A percentile compares a stretch with the other conserved stretches of the same genome.
phyloP scores from a whole-genome alignment of 1,140 invertebrate species.

The Drosophila nigrodunni region DNA sequence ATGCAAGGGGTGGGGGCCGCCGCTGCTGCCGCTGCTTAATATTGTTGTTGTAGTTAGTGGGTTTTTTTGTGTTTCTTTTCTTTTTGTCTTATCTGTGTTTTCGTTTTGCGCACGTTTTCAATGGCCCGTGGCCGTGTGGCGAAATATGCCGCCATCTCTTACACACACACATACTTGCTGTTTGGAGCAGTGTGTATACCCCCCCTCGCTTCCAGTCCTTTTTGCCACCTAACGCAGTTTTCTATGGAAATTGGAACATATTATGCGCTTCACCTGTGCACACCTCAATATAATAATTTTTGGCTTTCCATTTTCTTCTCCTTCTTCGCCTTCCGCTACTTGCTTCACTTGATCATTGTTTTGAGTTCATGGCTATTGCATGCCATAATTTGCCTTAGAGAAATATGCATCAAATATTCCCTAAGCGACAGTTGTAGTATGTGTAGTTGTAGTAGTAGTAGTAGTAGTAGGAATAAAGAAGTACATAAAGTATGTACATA shows the following conservation, averaged over 20 bases:
- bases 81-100: conserved; percentile 71
- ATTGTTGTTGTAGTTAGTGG: conserved; percentile 17
- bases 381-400: conserved; percentile 20
- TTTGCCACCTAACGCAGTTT: neutral
- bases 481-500: neutral
- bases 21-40: conserved; percentile 21
- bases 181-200: neutral
- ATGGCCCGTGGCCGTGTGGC: conserved; percentile 48
- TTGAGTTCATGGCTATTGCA: conserved; percentile 65
- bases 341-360: conserved; percentile 26
- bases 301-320: neutral
- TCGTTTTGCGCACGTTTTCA: conserved; percentile 73
- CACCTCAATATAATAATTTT: neutral
- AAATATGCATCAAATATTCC: conserved; percentile 6
- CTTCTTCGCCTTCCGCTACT: neutral
- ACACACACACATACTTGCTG: neutral
- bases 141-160: conserved; percentile 49
- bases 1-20: neutral
- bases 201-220: neutral
- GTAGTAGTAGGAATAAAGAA: neutral
- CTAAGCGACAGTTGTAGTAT: neutral
- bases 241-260: conserved; percentile 37
- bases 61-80: conserved; percentile 14
- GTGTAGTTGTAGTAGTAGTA: too few relatives aligned
- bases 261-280: conserved; percentile 40